Conservation (phyloP, 2,113 vertebrate species). For the Alligator mississippiensis region DNA sequence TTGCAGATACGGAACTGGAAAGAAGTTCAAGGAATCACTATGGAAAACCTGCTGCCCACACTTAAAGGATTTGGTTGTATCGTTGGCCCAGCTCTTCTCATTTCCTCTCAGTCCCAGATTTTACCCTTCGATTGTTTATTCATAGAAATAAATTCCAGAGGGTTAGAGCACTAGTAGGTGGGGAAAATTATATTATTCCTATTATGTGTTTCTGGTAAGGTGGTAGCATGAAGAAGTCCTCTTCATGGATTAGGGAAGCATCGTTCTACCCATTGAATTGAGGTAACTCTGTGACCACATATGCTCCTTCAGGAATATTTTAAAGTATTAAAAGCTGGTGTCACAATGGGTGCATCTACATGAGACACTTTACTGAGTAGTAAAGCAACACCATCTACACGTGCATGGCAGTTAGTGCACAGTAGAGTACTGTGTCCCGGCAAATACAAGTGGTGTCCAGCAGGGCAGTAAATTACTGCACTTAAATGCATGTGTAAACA, state of each 20-base stretch:
- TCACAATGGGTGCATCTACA: constrained; percentile 5
- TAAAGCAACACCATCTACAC: too few relatives aligned
- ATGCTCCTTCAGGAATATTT: background rate
- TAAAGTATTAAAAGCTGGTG: constrained; percentile 45
- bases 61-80: background rate
- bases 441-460: too few relatives aligned
- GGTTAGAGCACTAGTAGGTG: background rate
- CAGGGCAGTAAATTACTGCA: too few relatives aligned
- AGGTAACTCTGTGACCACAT: background rate
- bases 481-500: too few relatives aligned
- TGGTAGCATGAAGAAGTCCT: background rate
- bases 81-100: background rate
- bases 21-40: background rate
- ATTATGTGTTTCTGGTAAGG: background rate
- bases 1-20: background rate
- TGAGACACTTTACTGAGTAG: too few relatives aligned
- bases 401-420: too few relatives aligned
- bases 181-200: constrained; percentile 30
- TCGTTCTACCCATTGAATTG: background rate
- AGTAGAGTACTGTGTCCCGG: too few relatives aligned
- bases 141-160: background rate
- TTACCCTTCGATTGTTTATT: constrained; percentile 6
- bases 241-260: background rate
- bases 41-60: background rate
- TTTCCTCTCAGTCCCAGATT: background rate